phyloP scores from a whole-genome alignment of 2,797 vertebrate genomes.

The Anableps anableps region DNA sequence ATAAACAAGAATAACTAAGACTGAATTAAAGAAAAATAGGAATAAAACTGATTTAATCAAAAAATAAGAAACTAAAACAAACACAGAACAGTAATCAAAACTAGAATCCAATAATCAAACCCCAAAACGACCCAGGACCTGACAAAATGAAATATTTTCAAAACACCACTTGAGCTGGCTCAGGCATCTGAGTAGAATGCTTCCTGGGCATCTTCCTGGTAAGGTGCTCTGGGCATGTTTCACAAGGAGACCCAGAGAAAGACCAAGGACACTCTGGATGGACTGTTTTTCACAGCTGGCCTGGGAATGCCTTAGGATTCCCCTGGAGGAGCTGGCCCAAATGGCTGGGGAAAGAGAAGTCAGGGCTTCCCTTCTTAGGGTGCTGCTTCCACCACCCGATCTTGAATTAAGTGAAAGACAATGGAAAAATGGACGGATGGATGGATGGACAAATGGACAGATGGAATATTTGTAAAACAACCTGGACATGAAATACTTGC shows the following conservation, averaged over 20 bases:
- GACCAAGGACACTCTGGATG: not conserved
- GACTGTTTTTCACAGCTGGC: not conserved
- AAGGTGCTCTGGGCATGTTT: not conserved
- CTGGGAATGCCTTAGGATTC: not conserved
- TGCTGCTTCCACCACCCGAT: not conserved
- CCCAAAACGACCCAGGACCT: too few species aligned
- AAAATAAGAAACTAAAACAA: too few species aligned
- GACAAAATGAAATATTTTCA: not conserved
- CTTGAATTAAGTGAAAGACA: not conserved
- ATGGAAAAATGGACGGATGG: not conserved
- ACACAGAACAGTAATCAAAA: too few species aligned
- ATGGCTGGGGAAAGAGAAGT: not conserved
- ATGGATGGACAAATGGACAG: not conserved
- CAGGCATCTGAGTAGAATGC: not conserved
- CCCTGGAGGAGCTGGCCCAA: not conserved
- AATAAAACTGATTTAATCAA: too few species aligned
- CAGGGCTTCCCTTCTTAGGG: not conserved
- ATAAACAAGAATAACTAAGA: too few species aligned
- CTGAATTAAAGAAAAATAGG: too few species aligned
- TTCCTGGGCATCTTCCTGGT: not conserved
- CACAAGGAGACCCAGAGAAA: not conserved
- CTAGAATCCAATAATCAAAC: too few species aligned
- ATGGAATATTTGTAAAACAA: not conserved
- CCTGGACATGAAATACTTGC: not conserved
- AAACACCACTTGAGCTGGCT: not conserved